phyloP scores from a whole-genome alignment of 2,797 vertebrate species.

The Iguana delicatissima region DNA sequence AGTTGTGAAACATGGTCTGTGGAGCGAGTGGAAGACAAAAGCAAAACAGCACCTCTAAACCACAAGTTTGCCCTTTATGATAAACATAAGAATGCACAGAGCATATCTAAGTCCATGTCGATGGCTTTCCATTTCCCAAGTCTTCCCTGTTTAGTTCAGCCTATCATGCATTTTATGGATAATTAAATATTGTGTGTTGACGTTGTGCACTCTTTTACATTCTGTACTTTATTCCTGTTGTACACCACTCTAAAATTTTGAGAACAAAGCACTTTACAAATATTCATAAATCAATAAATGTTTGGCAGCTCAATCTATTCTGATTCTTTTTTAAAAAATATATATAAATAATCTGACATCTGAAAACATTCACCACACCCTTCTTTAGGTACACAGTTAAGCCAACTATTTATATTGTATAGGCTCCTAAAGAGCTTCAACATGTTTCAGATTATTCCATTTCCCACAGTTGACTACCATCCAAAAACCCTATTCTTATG shows the following conservation, averaged over 20 bases:
- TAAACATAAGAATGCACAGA: too few relatives aligned
- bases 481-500: constrained; percentile 57
- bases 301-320: neutral
- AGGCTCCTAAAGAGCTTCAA: constrained; percentile 60
- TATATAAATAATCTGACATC: neutral
- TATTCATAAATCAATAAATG: neutral
- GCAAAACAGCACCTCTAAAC: neutral
- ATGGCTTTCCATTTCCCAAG: neutral
- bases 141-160: neutral
- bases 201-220: neutral
- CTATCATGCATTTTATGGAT: neutral
- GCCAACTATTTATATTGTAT: constrained; percentile 42
- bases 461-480: constrained; percentile 50
- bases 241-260: neutral
- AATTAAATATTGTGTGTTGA: neutral
- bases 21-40: neutral
- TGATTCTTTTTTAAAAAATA: neutral
- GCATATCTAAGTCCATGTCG: neutral
- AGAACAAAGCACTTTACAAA: too few relatives aligned
- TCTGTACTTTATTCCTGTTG: neutral
- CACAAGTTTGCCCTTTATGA: neutral
- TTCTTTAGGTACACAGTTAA: constrained; percentile 59
- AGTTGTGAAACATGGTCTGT: neutral
- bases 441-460: constrained; percentile 48
- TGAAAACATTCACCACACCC: constrained; percentile 2